Evolutionary conservation across 2,888 invertebrate species (phyloP).

Genomic region (Agrilus biguttatus): DNA sequence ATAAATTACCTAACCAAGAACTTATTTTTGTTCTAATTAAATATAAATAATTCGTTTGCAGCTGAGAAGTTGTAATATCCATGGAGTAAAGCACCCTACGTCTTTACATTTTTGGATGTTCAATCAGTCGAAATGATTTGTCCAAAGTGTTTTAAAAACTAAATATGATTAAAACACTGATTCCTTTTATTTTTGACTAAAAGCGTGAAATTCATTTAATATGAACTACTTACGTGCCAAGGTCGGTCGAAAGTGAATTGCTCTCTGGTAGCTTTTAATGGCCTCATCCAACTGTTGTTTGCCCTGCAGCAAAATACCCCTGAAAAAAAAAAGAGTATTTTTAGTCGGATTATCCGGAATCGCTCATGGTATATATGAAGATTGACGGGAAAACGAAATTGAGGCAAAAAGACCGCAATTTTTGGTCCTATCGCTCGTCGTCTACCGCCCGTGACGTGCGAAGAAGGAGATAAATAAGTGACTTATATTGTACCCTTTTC

Average conservation of each 20-base stretch:
- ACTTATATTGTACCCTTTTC: too few species aligned
- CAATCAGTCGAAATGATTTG: too few species aligned
- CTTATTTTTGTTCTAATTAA: too few species aligned
- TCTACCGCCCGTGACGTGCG: too few species aligned
- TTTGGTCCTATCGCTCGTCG: too few species aligned
- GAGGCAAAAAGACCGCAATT: not conserved
- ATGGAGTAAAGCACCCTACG: too few species aligned
- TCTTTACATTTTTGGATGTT: too few species aligned
- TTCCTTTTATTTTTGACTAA: not conserved
- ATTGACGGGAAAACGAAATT: not conserved
- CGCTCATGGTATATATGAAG: not conserved
- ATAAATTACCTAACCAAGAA: too few species aligned
- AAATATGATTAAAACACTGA: not conserved
- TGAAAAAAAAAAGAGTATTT: slow-evolving; percentile 39
- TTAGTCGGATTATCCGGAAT: not conserved
- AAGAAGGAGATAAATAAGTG: too few species aligned
- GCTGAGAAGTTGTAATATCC: too few species aligned
- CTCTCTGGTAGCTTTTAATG: slow-evolving; percentile 78
- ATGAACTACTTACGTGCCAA: slow-evolving; percentile 68
- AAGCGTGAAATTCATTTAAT: not conserved
- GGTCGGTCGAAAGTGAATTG: slow-evolving; percentile 84
- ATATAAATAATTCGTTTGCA: too few species aligned
- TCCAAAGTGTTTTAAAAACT: too few species aligned
- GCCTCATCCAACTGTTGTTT: slow-evolving; percentile 78
- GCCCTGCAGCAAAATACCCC: slow-evolving; percentile 83